Conservation (phyloP, 1,140 invertebrate genomes). For the Bombus haemorrhoidalis region DNA sequence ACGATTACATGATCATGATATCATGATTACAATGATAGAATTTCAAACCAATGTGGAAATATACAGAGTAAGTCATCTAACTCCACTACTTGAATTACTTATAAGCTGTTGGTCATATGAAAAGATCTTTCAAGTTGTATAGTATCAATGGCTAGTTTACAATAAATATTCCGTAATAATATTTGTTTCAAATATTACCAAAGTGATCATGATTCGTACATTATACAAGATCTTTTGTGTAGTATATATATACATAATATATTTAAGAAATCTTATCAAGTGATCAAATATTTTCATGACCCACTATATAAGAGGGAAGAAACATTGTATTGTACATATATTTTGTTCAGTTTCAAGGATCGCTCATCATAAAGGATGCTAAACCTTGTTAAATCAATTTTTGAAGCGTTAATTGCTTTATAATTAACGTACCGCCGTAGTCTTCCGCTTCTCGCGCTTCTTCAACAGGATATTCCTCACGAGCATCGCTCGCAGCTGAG, state of each 20-base stretch:
- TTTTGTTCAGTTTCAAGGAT: not conserved
- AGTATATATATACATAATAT: not conserved
- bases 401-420: not conserved
- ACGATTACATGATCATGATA: too few relatives aligned
- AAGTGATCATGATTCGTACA: not conserved
- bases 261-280: not conserved
- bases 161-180: too few relatives aligned
- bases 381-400: not conserved
- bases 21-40: not conserved
- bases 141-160: not conserved
- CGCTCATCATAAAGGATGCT: not conserved
- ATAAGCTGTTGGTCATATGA: not conserved
- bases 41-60: too few relatives aligned
- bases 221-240: not conserved
- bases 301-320: not conserved
- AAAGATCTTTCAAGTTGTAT: not conserved
- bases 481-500: constrained; percentile 87
- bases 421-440: constrained; percentile 84
- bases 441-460: constrained; percentile 88
- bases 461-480: constrained; percentile 88
- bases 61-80: not conserved
- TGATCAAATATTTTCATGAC: not conserved
- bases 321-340: too few relatives aligned
- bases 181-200: too few relatives aligned
- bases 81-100: not conserved